Evolutionary conservation across 2,113 vertebrate species (phyloP).

Genomic region (Aspidoscelis tigris): DNA sequence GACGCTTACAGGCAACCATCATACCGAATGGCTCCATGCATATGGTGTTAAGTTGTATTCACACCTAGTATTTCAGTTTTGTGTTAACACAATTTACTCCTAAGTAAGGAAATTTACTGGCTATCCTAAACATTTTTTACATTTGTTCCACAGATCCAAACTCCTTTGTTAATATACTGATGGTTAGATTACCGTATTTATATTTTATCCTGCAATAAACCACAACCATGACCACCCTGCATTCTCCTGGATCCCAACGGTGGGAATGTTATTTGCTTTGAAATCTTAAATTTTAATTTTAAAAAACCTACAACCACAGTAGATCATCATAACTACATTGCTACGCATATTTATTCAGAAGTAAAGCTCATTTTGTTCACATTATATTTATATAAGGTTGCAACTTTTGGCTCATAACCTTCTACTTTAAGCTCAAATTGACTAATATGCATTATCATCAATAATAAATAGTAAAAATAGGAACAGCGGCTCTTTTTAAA

Average conservation of each 20-base stretch:
- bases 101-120: background rate
- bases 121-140: background rate
- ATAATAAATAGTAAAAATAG: background rate
- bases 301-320: background rate
- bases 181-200: no score
- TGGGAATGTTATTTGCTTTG: background rate
- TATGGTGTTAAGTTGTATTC: background rate
- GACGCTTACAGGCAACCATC: background rate
- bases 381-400: background rate
- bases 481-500: background rate
- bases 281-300: background rate
- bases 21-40: background rate
- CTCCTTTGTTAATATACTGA: background rate
- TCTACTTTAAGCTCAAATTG: background rate
- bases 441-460: background rate
- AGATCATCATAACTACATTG: background rate
- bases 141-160: background rate
- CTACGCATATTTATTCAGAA: background rate
- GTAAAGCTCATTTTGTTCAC: background rate
- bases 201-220: no score
- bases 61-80: background rate
- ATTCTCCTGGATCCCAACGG: no score
- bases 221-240: no score
- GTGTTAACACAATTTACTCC: background rate
- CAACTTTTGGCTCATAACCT: background rate